Percentiles rank a stretch among this genome's conserved stretches.
Evolutionary conservation across 2,797 vertebrate species (phyloP).

Genomic region (Echeneis naucrates): DNA sequence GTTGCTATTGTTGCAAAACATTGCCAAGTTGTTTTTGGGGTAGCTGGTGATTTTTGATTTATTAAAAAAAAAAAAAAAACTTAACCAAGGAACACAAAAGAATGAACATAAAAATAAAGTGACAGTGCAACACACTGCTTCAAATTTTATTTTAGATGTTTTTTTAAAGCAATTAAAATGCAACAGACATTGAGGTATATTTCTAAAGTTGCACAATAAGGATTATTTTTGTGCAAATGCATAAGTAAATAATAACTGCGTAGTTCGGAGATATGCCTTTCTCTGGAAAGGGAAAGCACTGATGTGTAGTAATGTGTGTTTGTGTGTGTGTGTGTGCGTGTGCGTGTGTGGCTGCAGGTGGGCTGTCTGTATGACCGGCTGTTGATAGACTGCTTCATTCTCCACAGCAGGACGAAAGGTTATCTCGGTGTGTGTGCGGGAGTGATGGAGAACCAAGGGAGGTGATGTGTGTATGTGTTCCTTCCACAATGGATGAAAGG

Average conservation of each 20-base stretch:
- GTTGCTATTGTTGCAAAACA: constrained; percentile 4
- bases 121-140: constrained; percentile 13
- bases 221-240: constrained; percentile 47
- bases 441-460: constrained; percentile 51
- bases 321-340: too few species aligned
- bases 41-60: constrained; percentile 37
- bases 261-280: constrained; percentile 42
- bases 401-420: constrained; percentile 82
- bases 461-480: constrained; percentile 66
- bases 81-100: neutral
- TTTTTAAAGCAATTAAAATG: constrained; percentile 34
- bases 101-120: constrained; percentile 50
- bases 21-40: constrained; percentile 18
- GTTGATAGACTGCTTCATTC: constrained; percentile 84
- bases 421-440: constrained; percentile 78
- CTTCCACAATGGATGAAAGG: constrained; percentile 82
- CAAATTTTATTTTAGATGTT: constrained; percentile 37
- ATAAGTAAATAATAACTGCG: constrained; percentile 32
- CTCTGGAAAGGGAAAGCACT: constrained; percentile 42
- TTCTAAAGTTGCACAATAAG: constrained; percentile 34
- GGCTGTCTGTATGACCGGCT: constrained; percentile 83
- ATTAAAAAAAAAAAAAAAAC: constrained; percentile 11
- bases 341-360: constrained; percentile 77
- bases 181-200: constrained; percentile 42
- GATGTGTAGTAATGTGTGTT: constrained; percentile 26